A percentile compares a stretch with the other conserved stretches of the same genome.
Conservation (phyloP, 2,113 vertebrate genomes). For the Rhabdornis inornatus region DNA sequence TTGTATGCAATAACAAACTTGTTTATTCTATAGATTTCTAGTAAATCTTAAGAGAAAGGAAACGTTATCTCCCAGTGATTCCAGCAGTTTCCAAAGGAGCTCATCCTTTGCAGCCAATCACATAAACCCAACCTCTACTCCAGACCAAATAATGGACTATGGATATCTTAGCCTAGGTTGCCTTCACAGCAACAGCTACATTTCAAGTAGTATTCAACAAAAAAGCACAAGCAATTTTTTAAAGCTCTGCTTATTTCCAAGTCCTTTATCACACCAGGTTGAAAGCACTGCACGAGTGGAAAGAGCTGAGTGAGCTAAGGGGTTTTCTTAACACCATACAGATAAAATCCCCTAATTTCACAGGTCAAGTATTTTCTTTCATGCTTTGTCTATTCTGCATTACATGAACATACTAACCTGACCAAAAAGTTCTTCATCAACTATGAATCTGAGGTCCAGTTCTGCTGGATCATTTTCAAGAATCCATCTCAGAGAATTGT, state of each 20-base stretch:
- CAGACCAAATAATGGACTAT: neutral
- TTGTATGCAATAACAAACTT: neutral
- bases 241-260: neutral
- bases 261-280: neutral
- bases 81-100: neutral
- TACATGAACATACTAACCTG: slow-evolving; percentile 80
- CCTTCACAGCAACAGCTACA: neutral
- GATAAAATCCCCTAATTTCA: neutral
- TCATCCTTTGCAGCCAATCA: neutral
- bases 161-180: neutral
- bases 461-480: slow-evolving; percentile 95
- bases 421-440: slow-evolving; percentile 97
- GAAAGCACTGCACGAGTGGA: neutral
- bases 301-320: neutral
- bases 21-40: neutral
- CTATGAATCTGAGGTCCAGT: slow-evolving; percentile 91
- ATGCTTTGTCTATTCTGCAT: neutral
- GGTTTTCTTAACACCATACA: neutral
- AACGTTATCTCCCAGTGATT: neutral
- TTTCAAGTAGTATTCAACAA: neutral
- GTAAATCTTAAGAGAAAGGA: neutral
- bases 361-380: neutral
- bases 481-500: slow-evolving; percentile 96
- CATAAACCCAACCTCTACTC: neutral
- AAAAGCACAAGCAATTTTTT: neutral